Evolutionary conservation across 2,888 invertebrate species (phyloP).

Genomic region (Rutpela maculata): DNA sequence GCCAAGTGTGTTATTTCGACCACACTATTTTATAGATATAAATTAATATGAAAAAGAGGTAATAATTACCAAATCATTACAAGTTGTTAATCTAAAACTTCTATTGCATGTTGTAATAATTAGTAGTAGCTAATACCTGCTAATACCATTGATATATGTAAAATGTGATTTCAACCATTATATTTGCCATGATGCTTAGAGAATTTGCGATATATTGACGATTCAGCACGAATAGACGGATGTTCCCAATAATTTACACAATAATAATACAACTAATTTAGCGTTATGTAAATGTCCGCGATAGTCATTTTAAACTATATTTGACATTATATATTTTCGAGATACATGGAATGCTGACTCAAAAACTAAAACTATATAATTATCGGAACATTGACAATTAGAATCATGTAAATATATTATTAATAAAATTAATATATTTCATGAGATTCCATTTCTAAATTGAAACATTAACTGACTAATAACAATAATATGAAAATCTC

Average conservation of each 20-base stretch:
- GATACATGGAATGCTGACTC: neutral
- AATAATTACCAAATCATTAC: neutral
- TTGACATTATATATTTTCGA: neutral
- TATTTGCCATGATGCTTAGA: neutral
- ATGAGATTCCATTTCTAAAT: no score
- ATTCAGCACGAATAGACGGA: neutral
- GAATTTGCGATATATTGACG: neutral
- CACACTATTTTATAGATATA: no score
- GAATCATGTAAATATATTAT: no score
- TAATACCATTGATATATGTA: neutral
- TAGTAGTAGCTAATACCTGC: no score
- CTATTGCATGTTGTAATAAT: neutral
- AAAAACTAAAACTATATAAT: neutral
- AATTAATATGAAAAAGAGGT: neutral
- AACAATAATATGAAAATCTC: no score
- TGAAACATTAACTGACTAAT: no score
- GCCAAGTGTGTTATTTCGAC: no score
- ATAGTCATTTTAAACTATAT: constrained; percentile 8
- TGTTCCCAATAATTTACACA: constrained; percentile 10
- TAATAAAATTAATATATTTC: no score
- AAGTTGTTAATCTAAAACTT: neutral
- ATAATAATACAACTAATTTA: constrained; percentile 21
- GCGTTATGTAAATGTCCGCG: neutral
- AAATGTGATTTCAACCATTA: neutral
- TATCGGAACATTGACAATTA: no score